Evolutionary conservation across 1,140 invertebrate genomes (phyloP).

Genomic region (Tetramorium parvispinum): DNA sequence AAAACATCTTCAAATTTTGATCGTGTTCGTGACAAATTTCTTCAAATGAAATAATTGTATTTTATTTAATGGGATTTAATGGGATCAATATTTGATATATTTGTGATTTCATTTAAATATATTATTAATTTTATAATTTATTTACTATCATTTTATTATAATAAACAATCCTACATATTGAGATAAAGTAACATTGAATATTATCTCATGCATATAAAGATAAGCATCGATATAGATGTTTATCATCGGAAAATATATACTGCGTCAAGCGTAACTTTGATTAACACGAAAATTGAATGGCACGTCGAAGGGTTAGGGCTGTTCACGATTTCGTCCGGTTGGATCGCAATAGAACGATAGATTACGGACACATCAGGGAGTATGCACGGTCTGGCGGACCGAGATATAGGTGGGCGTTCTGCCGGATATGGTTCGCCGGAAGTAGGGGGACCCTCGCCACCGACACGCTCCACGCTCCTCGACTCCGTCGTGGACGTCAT

Average conservation of each 20-base stretch:
- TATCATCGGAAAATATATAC: not conserved
- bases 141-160: not conserved
- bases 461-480: slow-evolving; percentile 83
- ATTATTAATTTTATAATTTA: not conserved
- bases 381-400: slow-evolving; percentile 78
- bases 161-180: not conserved
- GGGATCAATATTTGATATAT: not conserved
- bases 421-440: slow-evolving; percentile 85
- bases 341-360: slow-evolving; percentile 77
- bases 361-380: slow-evolving; percentile 75
- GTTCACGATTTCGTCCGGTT: slow-evolving; percentile 60
- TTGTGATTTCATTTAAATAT: not conserved
- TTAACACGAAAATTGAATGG: slow-evolving; percentile 2
- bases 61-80: not conserved
- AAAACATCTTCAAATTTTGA: not conserved
- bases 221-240: not conserved
- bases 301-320: slow-evolving; percentile 8
- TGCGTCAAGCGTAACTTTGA: not conserved
- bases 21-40: not conserved
- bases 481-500: slow-evolving; percentile 74
- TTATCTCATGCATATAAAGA: not conserved
- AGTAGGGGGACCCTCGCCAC: slow-evolving; percentile 84
- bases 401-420: slow-evolving; percentile 84
- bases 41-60: not conserved
- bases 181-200: not conserved